phyloP scores from a whole-genome alignment of 2,797 vertebrate genomes.

The Alca torda region DNA sequence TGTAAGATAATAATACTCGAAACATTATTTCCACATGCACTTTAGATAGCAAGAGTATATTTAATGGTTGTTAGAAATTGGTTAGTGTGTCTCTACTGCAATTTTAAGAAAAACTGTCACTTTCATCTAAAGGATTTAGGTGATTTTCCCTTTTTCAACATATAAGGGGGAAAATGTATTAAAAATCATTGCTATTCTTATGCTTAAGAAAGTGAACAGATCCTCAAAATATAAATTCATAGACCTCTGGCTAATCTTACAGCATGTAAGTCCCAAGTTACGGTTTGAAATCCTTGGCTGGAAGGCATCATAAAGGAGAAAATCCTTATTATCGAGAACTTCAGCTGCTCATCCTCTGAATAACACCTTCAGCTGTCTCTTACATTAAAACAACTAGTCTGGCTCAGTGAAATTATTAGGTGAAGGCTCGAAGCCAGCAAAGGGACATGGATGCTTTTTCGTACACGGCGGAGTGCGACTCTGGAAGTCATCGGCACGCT shows the following conservation, averaged over 20 bases:
- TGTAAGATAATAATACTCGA: background rate
- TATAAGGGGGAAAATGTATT: background rate
- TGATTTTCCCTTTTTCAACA: background rate
- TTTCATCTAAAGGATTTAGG: background rate
- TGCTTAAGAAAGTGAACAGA: background rate
- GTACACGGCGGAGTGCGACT: accelerated
- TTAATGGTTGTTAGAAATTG: background rate
- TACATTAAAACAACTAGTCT: background rate
- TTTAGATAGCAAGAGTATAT: background rate
- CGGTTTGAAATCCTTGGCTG: background rate
- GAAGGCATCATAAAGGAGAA: background rate
- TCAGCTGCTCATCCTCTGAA: background rate
- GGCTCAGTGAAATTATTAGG: background rate
- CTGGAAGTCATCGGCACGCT: background rate
- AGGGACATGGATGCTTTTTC: background rate
- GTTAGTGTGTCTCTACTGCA: background rate
- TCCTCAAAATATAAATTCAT: background rate
- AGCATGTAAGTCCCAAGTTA: background rate
- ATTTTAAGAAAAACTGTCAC: background rate
- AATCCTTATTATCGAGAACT: background rate
- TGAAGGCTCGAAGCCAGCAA: background rate
- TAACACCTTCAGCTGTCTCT: background rate
- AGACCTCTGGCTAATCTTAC: background rate
- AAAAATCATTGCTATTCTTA: background rate
- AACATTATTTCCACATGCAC: background rate